Base-by-base conservation (phyloP, 2,888 invertebrate genomes). In the Dicycla oo region DNA sequence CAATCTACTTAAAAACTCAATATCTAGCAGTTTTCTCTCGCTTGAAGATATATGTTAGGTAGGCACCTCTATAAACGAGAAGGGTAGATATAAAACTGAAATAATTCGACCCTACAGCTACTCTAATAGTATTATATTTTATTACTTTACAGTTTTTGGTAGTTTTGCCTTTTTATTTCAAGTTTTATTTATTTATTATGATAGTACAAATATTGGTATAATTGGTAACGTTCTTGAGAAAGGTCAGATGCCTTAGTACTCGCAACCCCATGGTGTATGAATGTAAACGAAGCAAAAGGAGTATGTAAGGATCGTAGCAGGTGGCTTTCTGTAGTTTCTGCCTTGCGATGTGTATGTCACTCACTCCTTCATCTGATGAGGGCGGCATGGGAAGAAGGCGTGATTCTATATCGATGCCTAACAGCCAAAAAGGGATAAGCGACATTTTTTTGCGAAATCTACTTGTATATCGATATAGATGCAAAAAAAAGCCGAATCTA, bases 51-150 rank as follows among this genome's bases (percentile, higher is more conserved):
- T 34, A 23, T 51, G n/a, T 34, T 53, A 60, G 40, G 10, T 26
- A 47, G 26, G 6, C 20, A 64, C 47, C 40, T 23, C n/a, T 30
- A n/a, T 43, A 73, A 65, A 54, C 38, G 30, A n/a, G 13, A 20
- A 65, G 34, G 51, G 56, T 47, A 40, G 15, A 51, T 26, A 60
- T 73, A 67, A 74, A 78, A 78, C 8, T n/a, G 34, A 20, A 54
- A 30, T 78, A 56, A 56, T 51, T 38, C 11, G 56, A 30, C 62
- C 43, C 20, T 63, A 20, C 20, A 11, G 30, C 23, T 18, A 57
- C 30, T 56, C 15, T 66, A 67, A 58, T 23, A 61, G n/a, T 66
- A n/a, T 45, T 45, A 61, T 26, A 66, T 65, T 61, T 68, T 61
- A 68, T 58, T 20, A 23, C 51, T 51, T 40, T 57, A 13, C 13